Base-by-base conservation (phyloP, 2,113 vertebrate species). In the Bos indicus region DNA sequence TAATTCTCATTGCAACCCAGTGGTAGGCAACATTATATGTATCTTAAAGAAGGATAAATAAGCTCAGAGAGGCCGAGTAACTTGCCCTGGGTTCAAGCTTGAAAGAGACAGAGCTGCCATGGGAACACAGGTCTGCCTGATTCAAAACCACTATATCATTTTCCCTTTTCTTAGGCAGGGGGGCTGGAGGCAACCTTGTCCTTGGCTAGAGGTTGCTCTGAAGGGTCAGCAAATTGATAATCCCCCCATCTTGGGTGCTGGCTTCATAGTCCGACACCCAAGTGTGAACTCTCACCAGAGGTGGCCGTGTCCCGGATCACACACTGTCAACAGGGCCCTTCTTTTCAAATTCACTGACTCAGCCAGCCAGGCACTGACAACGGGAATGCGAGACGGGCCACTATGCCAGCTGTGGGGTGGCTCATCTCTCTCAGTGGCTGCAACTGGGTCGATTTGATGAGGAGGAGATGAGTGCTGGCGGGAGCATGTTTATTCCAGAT, bases 401-500 rank as follows among this genome's bases (percentile, higher is more conserved):
- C 46, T 54, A 43, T 87, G 62, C 13, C 2, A 3, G 74, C 91
- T 4, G 0, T 4, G 4, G n/a, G 94, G 1, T 0, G 0, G 10
- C 36, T 85, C 19, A 13, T 64, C 95, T 48, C 84, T 96, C 28
- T 85, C 14, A 9, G 86, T 62, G 81, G 92, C 97, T 81, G 52
- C 56, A 0, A 0, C 33, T 71, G 83, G 11, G 0, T 21, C 56
- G 19, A 48, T 80, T 84, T 74, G 96, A 92, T 80, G 97, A 96
- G 94, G 62, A 92, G 54, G 93, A 97, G 92, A 97, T 95, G 91
- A 96, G 98, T 95, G 90, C 6, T 54, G 97, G 57, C 78, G 83
- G 0, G 19, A 94, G 64, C 48, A 78, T 80, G 43, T 94, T 77
- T 56, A 71, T 62, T 97, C 88, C 93, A 83, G 1, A 2, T 77